Conservation (phyloP, 1,140 invertebrate genomes). For the Pemphigus obesinymphae region DNA sequence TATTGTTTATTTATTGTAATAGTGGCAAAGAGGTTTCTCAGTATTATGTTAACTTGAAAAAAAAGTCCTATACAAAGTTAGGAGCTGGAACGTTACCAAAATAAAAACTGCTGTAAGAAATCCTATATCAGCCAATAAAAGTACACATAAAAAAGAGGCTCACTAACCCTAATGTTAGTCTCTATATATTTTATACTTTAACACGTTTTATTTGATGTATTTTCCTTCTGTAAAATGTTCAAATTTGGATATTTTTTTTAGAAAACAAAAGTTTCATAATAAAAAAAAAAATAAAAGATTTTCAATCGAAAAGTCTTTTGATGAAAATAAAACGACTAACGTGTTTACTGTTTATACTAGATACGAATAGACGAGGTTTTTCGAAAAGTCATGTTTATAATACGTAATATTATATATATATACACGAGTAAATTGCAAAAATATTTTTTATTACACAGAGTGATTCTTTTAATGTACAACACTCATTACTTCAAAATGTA, state of each 20-base stretch:
- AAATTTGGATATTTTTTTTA: not conserved
- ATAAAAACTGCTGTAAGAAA: not conserved
- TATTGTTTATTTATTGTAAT: not conserved
- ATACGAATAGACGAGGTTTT: too few relatives aligned
- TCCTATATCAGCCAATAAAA: conserved; percentile 2
- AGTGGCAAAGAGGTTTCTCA: not conserved
- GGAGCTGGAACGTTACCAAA: not conserved
- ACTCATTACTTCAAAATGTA: too few relatives aligned
- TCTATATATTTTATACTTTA: conserved; percentile 9
- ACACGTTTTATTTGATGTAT: conserved; percentile 21
- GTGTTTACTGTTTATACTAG: too few relatives aligned
- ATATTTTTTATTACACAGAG: too few relatives aligned
- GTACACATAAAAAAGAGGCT: not conserved
- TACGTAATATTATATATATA: too few relatives aligned
- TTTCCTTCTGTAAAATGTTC: not conserved
- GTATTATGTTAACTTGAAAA: not conserved
- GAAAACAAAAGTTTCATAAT: not conserved
- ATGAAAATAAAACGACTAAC: not conserved
- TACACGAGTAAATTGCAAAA: too few relatives aligned
- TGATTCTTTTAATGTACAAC: too few relatives aligned
- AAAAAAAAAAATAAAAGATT: not conserved
- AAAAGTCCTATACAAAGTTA: not conserved
- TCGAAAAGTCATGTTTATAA: too few relatives aligned
- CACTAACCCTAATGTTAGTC: not conserved
- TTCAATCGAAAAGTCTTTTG: not conserved